phyloP scores from a whole-genome alignment of 2,888 invertebrate genomes.

The Brenthis hecate region DNA sequence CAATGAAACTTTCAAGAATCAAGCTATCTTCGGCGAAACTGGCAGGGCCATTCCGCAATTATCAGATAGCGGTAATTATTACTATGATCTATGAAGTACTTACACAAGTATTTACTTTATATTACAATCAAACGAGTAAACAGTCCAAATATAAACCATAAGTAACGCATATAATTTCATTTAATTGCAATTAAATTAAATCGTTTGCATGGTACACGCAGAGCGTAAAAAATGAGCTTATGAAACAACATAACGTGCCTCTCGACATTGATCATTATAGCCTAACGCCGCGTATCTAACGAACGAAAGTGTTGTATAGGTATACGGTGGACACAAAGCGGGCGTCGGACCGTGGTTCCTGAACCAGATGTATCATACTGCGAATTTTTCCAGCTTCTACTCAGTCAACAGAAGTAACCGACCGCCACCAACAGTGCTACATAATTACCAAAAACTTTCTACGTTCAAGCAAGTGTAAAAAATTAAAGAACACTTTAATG shows the following conservation, averaged over 20 bases:
- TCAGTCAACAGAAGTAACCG: conserved; percentile 34
- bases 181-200: conserved; percentile 12
- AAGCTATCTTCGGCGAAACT: no score
- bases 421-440: conserved; percentile 30
- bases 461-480: conserved; percentile 60
- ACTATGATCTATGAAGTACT: no score
- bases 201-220: conserved; percentile 28
- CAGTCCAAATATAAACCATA: background rate
- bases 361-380: conserved; percentile 50
- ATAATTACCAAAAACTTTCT: conserved; percentile 51
- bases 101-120: no score
- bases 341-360: conserved; percentile 73
- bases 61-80: no score
- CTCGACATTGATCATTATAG: conserved; percentile 36
- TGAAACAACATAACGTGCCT: conserved; percentile 33
- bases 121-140: no score
- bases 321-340: conserved; percentile 61
- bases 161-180: background rate
- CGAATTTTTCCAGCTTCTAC: conserved; percentile 37
- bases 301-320: conserved; percentile 71
- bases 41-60: no score
- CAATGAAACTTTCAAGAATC: no score
- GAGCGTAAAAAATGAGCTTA: conserved; percentile 34
- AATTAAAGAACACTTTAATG: conserved; percentile 54
- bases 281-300: conserved; percentile 50